A percentile compares a stretch with the other conserved stretches of the same genome.
phyloP scores from a whole-genome alignment of 2,797 vertebrate species.

The Podargus strigoides region DNA sequence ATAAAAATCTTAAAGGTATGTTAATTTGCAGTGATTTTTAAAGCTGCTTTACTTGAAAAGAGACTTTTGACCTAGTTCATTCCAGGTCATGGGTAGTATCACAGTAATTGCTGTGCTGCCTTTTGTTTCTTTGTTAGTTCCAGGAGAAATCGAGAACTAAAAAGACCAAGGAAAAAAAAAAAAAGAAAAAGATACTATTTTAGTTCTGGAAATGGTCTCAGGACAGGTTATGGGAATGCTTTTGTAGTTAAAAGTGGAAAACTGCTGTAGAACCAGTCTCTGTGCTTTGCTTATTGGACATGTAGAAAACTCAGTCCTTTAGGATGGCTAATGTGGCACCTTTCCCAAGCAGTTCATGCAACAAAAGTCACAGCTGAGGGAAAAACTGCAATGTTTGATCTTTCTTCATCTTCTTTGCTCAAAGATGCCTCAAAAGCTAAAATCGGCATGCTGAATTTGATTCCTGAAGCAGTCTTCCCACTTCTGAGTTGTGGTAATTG shows the following conservation, averaged over 20 bases:
- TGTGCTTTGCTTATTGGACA: not conserved
- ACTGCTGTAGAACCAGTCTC: not conserved
- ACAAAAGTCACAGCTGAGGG: not conserved
- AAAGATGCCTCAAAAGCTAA: not conserved
- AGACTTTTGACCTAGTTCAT: conserved; percentile 45
- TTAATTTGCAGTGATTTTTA: conserved; percentile 33
- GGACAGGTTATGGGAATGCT: not conserved
- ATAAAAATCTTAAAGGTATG: conserved; percentile 87
- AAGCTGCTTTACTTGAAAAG: conserved; percentile 35
- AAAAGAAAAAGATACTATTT: not conserved
- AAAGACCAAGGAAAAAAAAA: not conserved
- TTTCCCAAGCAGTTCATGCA: not conserved
- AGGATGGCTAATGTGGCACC: not conserved
- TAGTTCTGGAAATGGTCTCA: not conserved
- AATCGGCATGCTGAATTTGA: not conserved
- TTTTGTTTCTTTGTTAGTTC: not conserved
- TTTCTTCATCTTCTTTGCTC: not conserved
- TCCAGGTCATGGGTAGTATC: not conserved
- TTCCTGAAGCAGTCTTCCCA: not conserved
- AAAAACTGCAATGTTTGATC: not conserved
- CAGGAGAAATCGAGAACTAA: not conserved
- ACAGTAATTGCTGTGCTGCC: not conserved
- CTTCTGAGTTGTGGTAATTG: not conserved
- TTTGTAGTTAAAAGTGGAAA: not conserved
- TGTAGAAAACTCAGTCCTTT: not conserved